Base-by-base conservation (phyloP, 2,888 invertebrate genomes). In the Gonocerus acuteangulatus region DNA sequence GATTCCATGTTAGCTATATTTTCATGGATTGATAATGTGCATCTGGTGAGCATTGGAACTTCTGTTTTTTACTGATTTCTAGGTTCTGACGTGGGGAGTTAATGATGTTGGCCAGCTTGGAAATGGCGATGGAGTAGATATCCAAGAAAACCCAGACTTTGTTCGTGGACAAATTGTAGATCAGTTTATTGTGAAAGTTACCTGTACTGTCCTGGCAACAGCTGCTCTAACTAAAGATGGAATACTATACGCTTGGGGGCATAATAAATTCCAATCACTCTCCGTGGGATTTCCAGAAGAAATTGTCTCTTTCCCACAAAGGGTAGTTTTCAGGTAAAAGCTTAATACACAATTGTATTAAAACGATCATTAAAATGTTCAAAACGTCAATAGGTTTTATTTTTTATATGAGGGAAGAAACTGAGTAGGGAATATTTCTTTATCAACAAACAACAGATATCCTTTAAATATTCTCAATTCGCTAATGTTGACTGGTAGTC, bases 31-130 rank as follows among this genome's bases (percentile, higher is more conserved):
- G n/a, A n/a, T n/a, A n/a, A n/a, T n/a, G n/a, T n/a, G n/a, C n/a
- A n/a, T n/a, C n/a, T n/a, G n/a, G n/a, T n/a, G n/a, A n/a, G n/a
- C n/a, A n/a, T n/a, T n/a, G n/a, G n/a, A n/a, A n/a, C n/a, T n/a
- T n/a, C n/a, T n/a, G n/a, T n/a, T n/a, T n/a, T n/a, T n/a, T n/a
- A n/a, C n/a, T n/a, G n/a, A n/a, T n/a, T 39, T 39, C 15, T 6
- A 57, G 57, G 57, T 57, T 1, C n/a, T 57, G 15, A 18, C 47
- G 15, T 57, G 57, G 57, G 57, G 57, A 9, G 22, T 16, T 1
- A 57, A 57, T 21, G 57, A 57, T 21, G 19, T 15, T 1, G 57
- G 57, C 7, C 57, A 57, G 23, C 21, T 57, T 2, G 57, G 57
- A 19, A 47, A 32, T 27, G n/a, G n/a, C n/a, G 57, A 42, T 1